Conservation (phyloP, 2,113 vertebrate genomes). For the Elephas maximus region DNA sequence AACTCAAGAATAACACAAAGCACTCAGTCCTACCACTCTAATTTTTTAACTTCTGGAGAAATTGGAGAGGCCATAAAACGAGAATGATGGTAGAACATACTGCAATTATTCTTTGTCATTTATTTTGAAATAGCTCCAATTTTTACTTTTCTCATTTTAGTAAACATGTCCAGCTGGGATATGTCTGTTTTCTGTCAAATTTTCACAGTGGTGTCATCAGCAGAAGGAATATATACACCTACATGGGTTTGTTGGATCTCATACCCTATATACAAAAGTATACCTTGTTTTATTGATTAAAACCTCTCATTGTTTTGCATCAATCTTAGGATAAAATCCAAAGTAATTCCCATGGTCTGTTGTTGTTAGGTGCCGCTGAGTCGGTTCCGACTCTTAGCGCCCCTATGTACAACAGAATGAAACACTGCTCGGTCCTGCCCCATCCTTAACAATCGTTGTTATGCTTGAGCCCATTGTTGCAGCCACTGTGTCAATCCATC, state of each 20-base stretch:
- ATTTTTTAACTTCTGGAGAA: conserved; percentile 60
- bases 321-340: background rate
- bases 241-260: conserved; percentile 32
- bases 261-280: background rate
- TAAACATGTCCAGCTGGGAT: conserved; percentile 39
- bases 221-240: background rate
- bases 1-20: conserved; percentile 66
- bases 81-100: background rate
- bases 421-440: too few relatives aligned
- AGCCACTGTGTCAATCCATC: too few relatives aligned
- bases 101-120: conserved; percentile 21
- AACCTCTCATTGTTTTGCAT: background rate
- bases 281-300: background rate
- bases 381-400: too few relatives aligned
- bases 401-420: too few relatives aligned
- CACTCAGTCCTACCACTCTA: background rate
- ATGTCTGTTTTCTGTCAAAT: conserved; percentile 40
- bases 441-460: too few relatives aligned
- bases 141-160: conserved; percentile 48
- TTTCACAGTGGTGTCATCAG: background rate
- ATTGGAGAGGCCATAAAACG: conserved; percentile 13
- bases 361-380: too few relatives aligned
- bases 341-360: background rate
- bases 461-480: too few relatives aligned
- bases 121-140: conserved; percentile 35